These are phyloP conservation scores for Procambarus virginalis DNA, from an alignment of 1,140 invertebrate genomes.

Conservation along the genomic window DNA sequence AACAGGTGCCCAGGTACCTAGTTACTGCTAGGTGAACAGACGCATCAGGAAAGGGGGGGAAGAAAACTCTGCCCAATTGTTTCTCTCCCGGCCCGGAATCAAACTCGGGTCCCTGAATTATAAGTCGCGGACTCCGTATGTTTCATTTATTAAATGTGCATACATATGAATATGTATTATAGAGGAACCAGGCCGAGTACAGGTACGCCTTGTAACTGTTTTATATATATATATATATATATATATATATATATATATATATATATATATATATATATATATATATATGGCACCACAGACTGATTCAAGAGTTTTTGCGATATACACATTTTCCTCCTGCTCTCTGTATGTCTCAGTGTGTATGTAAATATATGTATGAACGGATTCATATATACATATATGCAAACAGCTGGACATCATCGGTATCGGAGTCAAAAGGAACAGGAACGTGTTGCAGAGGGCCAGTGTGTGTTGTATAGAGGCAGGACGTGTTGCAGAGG, in stretches of 20 bases:
- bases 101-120: too few species aligned
- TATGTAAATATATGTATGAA: background rate
- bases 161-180: too few species aligned
- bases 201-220: too few species aligned
- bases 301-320: background rate
- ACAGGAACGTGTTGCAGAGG: background rate
- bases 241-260: background rate
- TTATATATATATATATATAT: background rate
- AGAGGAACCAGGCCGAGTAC: too few species aligned
- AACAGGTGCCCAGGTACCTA: too few species aligned
- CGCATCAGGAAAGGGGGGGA: too few species aligned
- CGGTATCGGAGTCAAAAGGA: too few species aligned
- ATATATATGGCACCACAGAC: background rate
- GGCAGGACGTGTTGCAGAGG: background rate
- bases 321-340: background rate
- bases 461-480: background rate
- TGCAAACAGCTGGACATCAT: background rate
- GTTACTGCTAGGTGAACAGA: too few species aligned
- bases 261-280: background rate
- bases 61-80: too few species aligned
- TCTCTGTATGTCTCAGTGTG: background rate
- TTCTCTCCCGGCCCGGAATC: too few species aligned
- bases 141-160: too few species aligned
- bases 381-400: background rate
- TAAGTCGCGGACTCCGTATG: too few species aligned